Conservation (phyloP, 2,113 vertebrate genomes). For the Sporophila hypoxantha region DNA sequence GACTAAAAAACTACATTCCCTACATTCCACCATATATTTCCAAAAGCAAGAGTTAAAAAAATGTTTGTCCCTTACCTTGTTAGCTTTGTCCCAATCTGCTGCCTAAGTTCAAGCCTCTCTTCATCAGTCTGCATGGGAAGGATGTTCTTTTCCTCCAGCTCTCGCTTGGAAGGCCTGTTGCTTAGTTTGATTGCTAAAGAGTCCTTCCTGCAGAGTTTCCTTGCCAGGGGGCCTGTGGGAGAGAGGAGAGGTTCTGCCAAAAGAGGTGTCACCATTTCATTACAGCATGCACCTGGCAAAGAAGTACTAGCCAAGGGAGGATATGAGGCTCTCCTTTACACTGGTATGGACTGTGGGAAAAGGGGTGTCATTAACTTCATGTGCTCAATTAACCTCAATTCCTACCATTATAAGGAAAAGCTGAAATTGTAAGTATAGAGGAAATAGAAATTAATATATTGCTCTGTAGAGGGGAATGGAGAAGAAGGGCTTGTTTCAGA, state of each 20-base stretch:
- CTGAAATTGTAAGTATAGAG: background rate
- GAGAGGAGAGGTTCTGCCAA: constrained; percentile 31
- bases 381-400: background rate
- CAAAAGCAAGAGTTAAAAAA: background rate
- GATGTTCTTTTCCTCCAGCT: constrained; percentile 97
- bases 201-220: constrained; percentile 95
- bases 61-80: constrained; percentile 75
- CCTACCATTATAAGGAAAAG: background rate
- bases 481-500: background rate
- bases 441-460: background rate
- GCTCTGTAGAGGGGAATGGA: background rate
- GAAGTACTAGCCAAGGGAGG: background rate
- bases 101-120: constrained; percentile 89
- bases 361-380: background rate
- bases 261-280: constrained; percentile 12
- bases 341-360: background rate
- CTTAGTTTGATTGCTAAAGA: constrained; percentile 97
- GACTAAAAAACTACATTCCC: background rate
- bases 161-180: constrained; percentile 92
- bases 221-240: constrained; percentile 83
- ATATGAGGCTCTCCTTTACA: background rate
- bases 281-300: background rate
- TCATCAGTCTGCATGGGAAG: constrained; percentile 94
- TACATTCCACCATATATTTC: background rate
- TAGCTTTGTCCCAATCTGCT: constrained; percentile 96